phyloP scores from a whole-genome alignment of 2,113 vertebrate species.

The Microtus ochrogaster region DNA sequence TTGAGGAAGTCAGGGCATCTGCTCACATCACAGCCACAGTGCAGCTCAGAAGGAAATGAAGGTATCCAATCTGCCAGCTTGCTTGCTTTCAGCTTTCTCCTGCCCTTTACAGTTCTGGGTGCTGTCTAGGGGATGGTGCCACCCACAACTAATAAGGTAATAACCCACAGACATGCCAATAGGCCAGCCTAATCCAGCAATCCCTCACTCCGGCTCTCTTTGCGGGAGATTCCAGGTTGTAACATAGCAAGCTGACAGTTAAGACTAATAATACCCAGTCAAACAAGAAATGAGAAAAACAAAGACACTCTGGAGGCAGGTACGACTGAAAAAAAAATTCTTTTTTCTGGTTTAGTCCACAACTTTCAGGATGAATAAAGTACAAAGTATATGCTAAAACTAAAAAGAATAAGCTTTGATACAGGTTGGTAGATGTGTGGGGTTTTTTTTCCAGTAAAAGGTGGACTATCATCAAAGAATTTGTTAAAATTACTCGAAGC shows the following conservation, averaged over 20 bases:
- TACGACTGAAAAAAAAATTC: background rate
- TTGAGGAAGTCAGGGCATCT: background rate
- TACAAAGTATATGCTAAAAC: slow-evolving; percentile 16
- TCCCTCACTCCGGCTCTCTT: background rate
- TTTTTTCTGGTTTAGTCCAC: background rate
- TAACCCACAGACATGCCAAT: background rate
- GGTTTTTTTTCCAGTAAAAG: background rate
- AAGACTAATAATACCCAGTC: background rate
- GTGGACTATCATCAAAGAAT: slow-evolving; percentile 40
- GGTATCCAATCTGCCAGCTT: no score
- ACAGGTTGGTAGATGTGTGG: background rate
- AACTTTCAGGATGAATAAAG: background rate
- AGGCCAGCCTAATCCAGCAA: background rate
- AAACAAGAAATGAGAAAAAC: background rate
- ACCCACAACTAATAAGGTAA: background rate
- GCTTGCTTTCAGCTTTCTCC: background rate
- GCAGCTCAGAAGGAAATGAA: background rate
- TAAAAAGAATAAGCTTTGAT: slow-evolving; percentile 14
- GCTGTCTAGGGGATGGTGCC: background rate
- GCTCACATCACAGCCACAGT: background rate
- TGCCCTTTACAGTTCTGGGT: background rate
- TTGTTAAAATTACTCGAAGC: slow-evolving; percentile 28
- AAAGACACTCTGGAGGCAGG: background rate
- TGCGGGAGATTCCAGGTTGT: background rate
- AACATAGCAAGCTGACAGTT: no score